Base-by-base conservation (phyloP, 2,888 invertebrate species). In the Camptogramma bilineatum region DNA sequence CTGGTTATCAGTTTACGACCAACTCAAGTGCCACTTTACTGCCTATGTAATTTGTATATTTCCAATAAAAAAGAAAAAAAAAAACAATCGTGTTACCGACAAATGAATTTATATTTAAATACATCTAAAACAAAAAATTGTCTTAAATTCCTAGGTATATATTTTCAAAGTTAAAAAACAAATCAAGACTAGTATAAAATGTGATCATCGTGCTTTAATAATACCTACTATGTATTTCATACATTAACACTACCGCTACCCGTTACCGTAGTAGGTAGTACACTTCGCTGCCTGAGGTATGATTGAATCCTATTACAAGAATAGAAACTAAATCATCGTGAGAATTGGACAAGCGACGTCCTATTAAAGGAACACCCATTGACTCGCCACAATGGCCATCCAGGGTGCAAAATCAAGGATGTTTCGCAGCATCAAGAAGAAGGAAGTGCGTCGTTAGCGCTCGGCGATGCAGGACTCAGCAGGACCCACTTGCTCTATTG, bases 401-500 rank as follows among this genome's bases (percentile, higher is more conserved):
- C 67, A 62, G 73, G 70, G 73, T 71, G 68, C 66, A 69, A 62
- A 70, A 71, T 62, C 64, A 64, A 74, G 73, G 70, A 72, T 67
- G 62, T 56, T 66, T 64, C 52, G 60, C 58, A 50, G 66, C 62
- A 54, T 42, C 44, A 64, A 65, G 59, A 68, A 67, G 66, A 53
- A 72, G 73, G 73, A 73, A 71, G 71, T 62, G 55, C 71, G 69
- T 71, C 60, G 71, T 73, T 73, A 69, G 68, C 68, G 62, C 59
- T 61, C 71, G 61, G 66, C 44, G 19, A 31, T 34, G 51, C 64
- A 62, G 58, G 66, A 72, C 71, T 72, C 65, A 42, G 87, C 65
- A 42, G 87, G 84, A 83, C 85, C 87, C 85, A 85, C 87, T 84
- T 79, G 82, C 85, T 90, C 91, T 90, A 91, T 91, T 91, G 90